These are phyloP conservation scores for Aurelia sp. DNA, from an alignment of 30 jellyfish, hydroid and myxozoan species.

Conservation along the genomic window DNA sequence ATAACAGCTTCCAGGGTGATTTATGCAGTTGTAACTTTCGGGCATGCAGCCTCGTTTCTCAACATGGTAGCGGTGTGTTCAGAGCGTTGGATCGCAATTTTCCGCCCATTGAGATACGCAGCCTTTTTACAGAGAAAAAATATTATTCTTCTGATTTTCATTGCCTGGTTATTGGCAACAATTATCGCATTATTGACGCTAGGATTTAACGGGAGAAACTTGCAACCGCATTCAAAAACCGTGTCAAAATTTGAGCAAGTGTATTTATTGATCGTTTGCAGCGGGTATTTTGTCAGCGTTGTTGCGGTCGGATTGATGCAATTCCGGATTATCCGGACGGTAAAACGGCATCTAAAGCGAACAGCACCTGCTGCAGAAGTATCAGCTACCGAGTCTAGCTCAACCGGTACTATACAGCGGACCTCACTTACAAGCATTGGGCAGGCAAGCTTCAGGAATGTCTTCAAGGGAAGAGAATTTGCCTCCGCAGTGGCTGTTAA, in stretches of 20 bases:
- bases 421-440: neutral
- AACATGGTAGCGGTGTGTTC: conserved; percentile 49
- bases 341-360: conserved; percentile 34
- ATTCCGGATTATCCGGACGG: conserved; percentile 26
- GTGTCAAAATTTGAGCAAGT: conserved; percentile 5
- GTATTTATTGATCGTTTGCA: neutral
- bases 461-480: conserved; percentile 13
- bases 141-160: neutral
- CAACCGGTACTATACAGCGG: neutral
- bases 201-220: neutral
- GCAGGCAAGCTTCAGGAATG: neutral
- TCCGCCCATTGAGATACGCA: conserved; percentile 61
- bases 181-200: conserved; percentile 10
- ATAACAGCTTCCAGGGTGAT: neutral
- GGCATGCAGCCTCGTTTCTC: conserved; percentile 44
- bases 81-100: conserved; percentile 74
- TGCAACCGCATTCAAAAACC: neutral
- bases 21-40: neutral
- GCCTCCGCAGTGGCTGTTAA: conserved; percentile 51
- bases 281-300: conserved; percentile 11
- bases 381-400: conserved; percentile 4
- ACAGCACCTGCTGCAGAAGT: conserved; percentile 8
- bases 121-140: conserved; percentile 8
- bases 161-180: conserved; percentile 45
- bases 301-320: conserved; percentile 59